Conservation (phyloP, 2,888 invertebrate species). For the Oasisia sp. region DNA sequence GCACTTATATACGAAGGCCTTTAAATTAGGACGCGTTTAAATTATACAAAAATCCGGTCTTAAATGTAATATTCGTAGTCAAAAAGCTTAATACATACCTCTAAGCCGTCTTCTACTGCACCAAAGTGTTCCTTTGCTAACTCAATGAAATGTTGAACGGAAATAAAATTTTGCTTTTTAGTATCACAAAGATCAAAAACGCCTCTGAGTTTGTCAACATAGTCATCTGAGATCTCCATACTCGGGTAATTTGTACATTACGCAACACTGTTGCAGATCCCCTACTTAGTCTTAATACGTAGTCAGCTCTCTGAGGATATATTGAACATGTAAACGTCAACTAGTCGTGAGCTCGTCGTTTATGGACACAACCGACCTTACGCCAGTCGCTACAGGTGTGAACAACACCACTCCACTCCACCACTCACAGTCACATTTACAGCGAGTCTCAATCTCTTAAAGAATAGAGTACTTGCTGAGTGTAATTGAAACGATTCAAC, state of each 20-base stretch:
- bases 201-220: conserved; percentile 44
- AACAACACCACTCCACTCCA: neutral
- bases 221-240: conserved; percentile 3
- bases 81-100: conserved; percentile 12
- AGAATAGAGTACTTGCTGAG: neutral
- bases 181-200: conserved; percentile 62
- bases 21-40: too few species aligned
- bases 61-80: neutral
- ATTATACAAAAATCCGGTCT: neutral
- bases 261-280: neutral
- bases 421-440: too few species aligned
- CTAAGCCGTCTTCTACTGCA: conserved; percentile 47
- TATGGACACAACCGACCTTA: neutral
- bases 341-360: neutral
- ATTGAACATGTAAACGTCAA: neutral
- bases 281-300: neutral
- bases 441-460: neutral
- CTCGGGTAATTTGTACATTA: neutral
- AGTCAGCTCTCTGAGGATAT: neutral
- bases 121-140: conserved; percentile 61
- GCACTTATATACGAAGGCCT: too few species aligned
- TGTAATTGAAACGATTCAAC: neutral
- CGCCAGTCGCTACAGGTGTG: neutral
- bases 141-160: conserved; percentile 56
- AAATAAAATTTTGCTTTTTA: conserved; percentile 59